Base-by-base conservation (phyloP, 2,113 vertebrate genomes). In the Bostrychus sinensis region DNA sequence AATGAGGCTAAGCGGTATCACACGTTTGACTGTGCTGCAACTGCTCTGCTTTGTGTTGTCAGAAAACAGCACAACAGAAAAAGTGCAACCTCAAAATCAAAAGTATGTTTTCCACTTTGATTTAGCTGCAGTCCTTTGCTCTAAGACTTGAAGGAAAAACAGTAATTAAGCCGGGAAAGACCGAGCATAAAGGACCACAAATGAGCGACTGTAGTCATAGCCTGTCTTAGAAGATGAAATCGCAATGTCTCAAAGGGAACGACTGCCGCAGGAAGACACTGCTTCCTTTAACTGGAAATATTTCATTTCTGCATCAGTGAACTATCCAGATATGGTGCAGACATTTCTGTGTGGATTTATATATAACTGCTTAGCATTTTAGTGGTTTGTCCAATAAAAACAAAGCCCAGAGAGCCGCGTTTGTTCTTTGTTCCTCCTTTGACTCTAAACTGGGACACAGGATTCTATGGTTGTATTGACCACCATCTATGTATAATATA, bases 311-410 rank as follows among this genome's bases (percentile, higher is more conserved):
- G 77, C 55, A 62, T 30, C 46, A 69, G 56, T 17, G 37, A 36
- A 62, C 70, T 53, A 62, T 30, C 34, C 45, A 57, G 56, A 51
- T 62, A 75, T 51, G 61, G 22, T 61, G 30, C 19, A 64, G 66
- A 66, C 59, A 38, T 34, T 11, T 70, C 34, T 69, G 60, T 50
- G 23, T 71, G 23, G 70, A 34, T 62, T 45, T n/a, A 51, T 32
- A 50, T 80, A 70, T 78, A 74, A 42, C 79, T 66, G 50, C 62
- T 12, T 72, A 68, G 70, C 67, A 81, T 82, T 73, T 79, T 19
- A 1, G 85, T 34, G 81, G 81, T 73, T 81, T 80, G 37, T 70
- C 75, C 70, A 87, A 77, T 80, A 78, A 82, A 83, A 89, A 76
- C 70, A 81, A 62, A 77, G 73, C 46, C 62, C 3, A 5, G 39